Evolutionary conservation across 92 coral and sea anemone genomes (phyloP), one percentile per base, ranked within the genome.

Genomic region (Umimayanthus kanabou): DNA sequence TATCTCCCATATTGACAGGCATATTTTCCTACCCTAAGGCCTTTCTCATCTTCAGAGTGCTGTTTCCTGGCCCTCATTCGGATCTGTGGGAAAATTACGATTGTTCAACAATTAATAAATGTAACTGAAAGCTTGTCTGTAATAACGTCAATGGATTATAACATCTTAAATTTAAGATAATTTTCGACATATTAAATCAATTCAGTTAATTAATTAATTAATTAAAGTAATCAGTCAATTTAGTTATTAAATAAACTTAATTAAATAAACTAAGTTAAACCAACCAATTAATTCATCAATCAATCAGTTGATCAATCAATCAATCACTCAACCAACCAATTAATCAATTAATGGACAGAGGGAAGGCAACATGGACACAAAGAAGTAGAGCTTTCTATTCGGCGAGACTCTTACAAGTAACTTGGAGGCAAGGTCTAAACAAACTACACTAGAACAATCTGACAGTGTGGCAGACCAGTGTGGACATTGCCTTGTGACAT

Each of bases 11-110:
- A 20, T 22, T 61, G 1, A 0, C 25, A 61, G 6, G 26, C 8
- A 20, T 8, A 61, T 22, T 61, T 1, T 80, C 78, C 70, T 83
- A 83, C 87, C 78, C 87, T 43, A 20, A 83, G 87, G 15, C 87
- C 87, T 39, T 70, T 83, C 37, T 70, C 87, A 28, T 83, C 87
- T 43, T 83, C 87, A 25, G 87, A 83, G 53, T 83, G 87, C 55
- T 83, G 87, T 16, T 83, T 83, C 64, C 87, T 69, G 4, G 87
- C 87, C 40, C 87, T 69, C 87, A 83, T 83, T 70, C 87, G 87
- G 37, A 83, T 69, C 87, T 83, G 23, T 7, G 33, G 87, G 45
- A 11, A 61, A 18, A 61, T 22, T 25, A 20, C 69, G 9, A 61
- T 61, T 18, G 23, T 25, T 61, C 69, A 61, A 6, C 26, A 16